Conservation (phyloP, 2,113 vertebrate species). For the Sprattus sprattus region DNA sequence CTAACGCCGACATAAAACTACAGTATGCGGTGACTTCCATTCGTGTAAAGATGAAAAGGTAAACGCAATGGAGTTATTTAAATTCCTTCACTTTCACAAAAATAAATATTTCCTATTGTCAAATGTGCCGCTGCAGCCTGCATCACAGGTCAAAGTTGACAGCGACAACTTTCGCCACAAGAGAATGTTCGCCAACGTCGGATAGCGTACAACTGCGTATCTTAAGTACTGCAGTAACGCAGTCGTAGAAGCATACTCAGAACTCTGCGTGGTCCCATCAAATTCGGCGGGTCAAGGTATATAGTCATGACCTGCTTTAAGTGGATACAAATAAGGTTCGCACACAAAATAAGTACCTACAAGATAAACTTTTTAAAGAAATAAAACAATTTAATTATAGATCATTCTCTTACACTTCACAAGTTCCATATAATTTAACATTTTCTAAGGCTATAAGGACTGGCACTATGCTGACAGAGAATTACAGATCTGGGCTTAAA, state of each 20-base stretch:
- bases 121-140: background rate
- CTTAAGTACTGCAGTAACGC: background rate
- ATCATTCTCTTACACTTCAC: conserved; percentile 59
- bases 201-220: background rate
- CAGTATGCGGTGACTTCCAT: background rate
- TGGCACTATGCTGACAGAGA: conserved; percentile 79
- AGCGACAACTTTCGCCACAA: background rate
- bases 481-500: conserved; percentile 70
- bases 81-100: background rate
- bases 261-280: background rate
- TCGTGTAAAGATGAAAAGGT: background rate
- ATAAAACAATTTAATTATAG: conserved; percentile 76
- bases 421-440: conserved; percentile 74
- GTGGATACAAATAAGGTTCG: background rate
- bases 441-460: conserved; percentile 73
- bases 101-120: background rate
- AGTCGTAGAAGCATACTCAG: no score
- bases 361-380: conserved; percentile 56
- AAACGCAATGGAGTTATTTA: background rate
- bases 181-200: background rate
- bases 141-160: conserved; percentile 6
- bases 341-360: background rate
- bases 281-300: no score
- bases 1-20: background rate
- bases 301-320: background rate